Evolutionary conservation across 2,113 vertebrate species (phyloP).

Genomic region (Oreochromis aureus): DNA sequence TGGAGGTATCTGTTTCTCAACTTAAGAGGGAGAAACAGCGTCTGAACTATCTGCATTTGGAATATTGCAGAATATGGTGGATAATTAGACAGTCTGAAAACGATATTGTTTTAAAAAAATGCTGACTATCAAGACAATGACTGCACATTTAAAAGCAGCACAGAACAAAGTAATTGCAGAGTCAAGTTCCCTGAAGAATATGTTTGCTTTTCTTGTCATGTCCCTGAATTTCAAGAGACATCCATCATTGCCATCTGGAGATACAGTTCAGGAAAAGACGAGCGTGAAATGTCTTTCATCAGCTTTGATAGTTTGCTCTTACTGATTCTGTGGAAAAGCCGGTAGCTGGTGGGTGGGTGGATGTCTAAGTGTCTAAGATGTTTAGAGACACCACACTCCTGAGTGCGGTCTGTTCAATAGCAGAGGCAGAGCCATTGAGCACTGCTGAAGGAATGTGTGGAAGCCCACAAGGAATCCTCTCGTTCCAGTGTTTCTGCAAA

Average conservation of each 20-base stretch:
- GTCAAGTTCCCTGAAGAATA: background rate
- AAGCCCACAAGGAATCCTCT: constrained; percentile 69
- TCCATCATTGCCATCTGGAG: background rate
- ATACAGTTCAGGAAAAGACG: constrained; percentile 6
- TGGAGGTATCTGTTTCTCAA: background rate
- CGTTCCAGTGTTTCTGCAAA: constrained; percentile 73
- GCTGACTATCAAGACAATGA: background rate
- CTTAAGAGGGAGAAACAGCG: background rate
- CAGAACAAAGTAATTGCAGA: constrained; percentile 22
- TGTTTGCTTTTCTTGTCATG: constrained; percentile 1
- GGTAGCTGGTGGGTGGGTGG: background rate
- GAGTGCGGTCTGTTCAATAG: constrained; percentile 68
- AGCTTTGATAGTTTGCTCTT: constrained; percentile 19
- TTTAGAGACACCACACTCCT: constrained; percentile 67
- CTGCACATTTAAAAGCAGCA: background rate
- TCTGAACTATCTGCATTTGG: background rate
- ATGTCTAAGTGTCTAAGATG: constrained; percentile 40
- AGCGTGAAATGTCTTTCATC: constrained; percentile 29
- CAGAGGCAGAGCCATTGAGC: constrained; percentile 49
- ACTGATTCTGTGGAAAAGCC: constrained; percentile 16
- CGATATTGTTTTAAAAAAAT: background rate
- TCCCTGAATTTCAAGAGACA: background rate
- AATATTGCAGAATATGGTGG: background rate
- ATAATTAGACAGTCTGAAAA: background rate
- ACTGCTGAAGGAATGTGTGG: constrained; percentile 67